phyloP scores from a whole-genome alignment of 1,140 invertebrate genomes.

The Orchesella cincta region DNA sequence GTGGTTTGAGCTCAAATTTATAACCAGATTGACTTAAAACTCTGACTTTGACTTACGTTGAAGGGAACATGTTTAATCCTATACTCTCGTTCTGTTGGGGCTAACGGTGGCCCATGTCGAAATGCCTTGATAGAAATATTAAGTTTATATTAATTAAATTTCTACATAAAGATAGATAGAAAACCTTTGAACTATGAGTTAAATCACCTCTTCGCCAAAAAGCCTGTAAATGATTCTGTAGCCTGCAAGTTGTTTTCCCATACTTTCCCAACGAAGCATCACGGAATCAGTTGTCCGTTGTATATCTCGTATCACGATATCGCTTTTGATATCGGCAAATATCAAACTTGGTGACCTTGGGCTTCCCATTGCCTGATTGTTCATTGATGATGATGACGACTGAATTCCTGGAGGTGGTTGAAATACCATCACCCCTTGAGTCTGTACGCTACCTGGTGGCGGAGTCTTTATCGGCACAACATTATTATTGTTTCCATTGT shows the following conservation, averaged over 20 bases:
- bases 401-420: not conserved
- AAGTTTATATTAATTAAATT: too few relatives aligned
- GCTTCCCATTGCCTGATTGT: not conserved
- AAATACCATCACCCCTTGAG: not conserved
- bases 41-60: slow-evolving; percentile 63
- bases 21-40: not conserved
- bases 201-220: slow-evolving; percentile 85
- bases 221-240: slow-evolving; percentile 85
- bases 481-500: slow-evolving; percentile 26
- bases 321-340: slow-evolving; percentile 59
- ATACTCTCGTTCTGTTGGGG: slow-evolving; percentile 83
- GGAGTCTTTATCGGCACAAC: not conserved
- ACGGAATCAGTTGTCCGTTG: slow-evolving; percentile 82
- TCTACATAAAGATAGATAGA: too few relatives aligned
- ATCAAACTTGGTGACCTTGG: slow-evolving; percentile 44
- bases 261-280: slow-evolving; percentile 78
- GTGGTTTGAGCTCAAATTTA: too few relatives aligned
- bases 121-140: too few relatives aligned
- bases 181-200: too few relatives aligned
- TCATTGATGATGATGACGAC: slow-evolving; percentile 21
- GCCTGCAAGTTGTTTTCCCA: slow-evolving; percentile 63
- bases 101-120: slow-evolving; percentile 81
- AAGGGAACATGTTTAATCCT: slow-evolving; percentile 88
- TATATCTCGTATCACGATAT: slow-evolving; percentile 81
- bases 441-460: slow-evolving; percentile 13